Conservation (phyloP, 2,797 vertebrate genomes). For the Pteropus rufus region DNA sequence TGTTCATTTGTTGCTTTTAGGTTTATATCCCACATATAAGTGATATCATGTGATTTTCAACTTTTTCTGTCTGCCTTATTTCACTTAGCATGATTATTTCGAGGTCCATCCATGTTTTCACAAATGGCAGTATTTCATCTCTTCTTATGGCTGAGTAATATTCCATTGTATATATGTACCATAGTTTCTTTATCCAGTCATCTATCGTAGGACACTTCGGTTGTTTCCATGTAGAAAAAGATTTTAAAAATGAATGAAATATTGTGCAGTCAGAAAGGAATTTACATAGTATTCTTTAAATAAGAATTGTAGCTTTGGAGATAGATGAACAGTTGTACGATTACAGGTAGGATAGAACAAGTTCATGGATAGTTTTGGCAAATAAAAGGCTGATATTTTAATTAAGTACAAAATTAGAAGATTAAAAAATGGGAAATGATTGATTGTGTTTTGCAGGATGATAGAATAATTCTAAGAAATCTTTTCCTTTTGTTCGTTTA, state of each 20-base stretch:
- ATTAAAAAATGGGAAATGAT: background rate
- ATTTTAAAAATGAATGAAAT: background rate
- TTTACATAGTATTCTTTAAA: background rate
- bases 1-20: too few species aligned
- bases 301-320: background rate
- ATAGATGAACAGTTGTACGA: background rate
- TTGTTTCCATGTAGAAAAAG: too few species aligned
- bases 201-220: too few species aligned
- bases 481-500: background rate
- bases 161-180: too few species aligned
- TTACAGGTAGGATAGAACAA: background rate
- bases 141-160: too few species aligned
- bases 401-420: background rate
- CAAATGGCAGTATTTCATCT: too few species aligned
- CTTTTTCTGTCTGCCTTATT: too few species aligned
- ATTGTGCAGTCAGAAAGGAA: background rate
- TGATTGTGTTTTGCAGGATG: background rate
- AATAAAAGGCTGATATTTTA: conserved; percentile 1
- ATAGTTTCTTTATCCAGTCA: too few species aligned
- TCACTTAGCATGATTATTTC: too few species aligned
- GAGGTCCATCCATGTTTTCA: too few species aligned
- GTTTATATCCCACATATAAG: too few species aligned
- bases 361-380: background rate
- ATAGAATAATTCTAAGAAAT: background rate
- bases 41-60: too few species aligned